Evolutionary conservation across 2,888 invertebrate genomes (phyloP).

Genomic region (Acholoe squamosa): DNA sequence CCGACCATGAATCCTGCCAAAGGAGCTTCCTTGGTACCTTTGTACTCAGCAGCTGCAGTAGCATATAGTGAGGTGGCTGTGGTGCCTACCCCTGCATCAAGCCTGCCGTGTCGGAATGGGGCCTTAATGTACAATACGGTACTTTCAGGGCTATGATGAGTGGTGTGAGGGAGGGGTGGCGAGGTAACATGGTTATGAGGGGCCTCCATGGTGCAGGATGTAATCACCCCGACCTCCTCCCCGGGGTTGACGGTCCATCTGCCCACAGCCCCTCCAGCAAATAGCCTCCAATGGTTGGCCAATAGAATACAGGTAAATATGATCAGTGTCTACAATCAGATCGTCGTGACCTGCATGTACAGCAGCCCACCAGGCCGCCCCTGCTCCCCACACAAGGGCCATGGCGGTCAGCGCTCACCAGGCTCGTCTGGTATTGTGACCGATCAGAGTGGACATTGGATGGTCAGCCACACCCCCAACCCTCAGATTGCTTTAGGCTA

Average conservation of each 20-base stretch:
- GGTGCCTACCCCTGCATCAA: no score
- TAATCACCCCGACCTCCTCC: neutral
- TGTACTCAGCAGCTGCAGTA: neutral
- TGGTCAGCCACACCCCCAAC: constrained; percentile 14
- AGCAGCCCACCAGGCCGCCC: neutral
- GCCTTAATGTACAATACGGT: no score
- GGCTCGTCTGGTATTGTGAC: neutral
- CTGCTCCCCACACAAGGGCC: neutral
- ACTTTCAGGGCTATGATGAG: no score
- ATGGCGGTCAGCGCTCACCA: neutral
- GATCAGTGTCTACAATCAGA: constrained; percentile 38
- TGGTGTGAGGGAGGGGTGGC: neutral
- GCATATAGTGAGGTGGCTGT: neutral
- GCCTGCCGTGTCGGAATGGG: no score
- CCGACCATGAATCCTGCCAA: neutral
- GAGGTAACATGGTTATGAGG: neutral
- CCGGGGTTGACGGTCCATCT: neutral
- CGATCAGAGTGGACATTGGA: constrained; percentile 34
- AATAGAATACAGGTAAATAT: constrained; percentile 56
- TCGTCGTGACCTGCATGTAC: constrained; percentile 22
- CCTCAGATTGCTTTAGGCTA: constrained; percentile 17
- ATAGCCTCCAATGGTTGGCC: constrained; percentile 39
- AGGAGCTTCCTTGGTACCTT: neutral
- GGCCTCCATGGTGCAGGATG: neutral
- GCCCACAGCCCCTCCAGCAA: constrained; percentile 22